These are phyloP conservation scores for Phyllotis vaccarum DNA, from an alignment of 2,797 vertebrate species.

Conservation along the genomic window DNA sequence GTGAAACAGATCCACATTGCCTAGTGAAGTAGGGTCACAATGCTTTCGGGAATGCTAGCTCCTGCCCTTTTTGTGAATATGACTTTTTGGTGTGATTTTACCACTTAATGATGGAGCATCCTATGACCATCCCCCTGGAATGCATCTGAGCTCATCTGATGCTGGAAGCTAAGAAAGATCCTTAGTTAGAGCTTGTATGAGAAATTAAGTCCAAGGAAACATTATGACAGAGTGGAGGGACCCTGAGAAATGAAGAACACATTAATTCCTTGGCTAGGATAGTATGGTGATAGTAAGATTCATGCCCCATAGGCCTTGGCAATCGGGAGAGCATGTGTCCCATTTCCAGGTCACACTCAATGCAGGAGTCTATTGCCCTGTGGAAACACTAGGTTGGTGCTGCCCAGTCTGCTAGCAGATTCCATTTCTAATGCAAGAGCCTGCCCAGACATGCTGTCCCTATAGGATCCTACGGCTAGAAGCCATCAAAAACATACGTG, in stretches of 20 bases:
- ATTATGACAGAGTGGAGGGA: not conserved
- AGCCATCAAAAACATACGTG: conserved; percentile 69
- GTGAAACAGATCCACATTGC: rapidly evolving
- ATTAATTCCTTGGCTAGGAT: not conserved
- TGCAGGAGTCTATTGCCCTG: too few relatives aligned
- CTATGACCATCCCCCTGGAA: not conserved
- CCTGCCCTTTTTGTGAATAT: not conserved
- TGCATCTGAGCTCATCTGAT: not conserved
- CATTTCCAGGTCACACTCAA: not conserved
- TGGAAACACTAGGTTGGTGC: not conserved
- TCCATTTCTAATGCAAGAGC: not conserved
- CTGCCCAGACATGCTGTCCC: not conserved
- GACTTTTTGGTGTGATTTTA: not conserved
- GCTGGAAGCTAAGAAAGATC: not conserved
- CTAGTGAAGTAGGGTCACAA: not conserved
- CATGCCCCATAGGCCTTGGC: not conserved
- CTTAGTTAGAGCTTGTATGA: not conserved
- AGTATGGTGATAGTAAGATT: not conserved
- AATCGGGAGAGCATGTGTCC: not conserved
- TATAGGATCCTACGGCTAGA: conserved; percentile 45
- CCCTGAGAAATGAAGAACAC: not conserved
- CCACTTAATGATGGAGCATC: not conserved
- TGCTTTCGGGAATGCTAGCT: not conserved
- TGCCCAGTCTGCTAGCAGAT: not conserved
- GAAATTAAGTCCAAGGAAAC: not conserved